A percentile compares a stretch with the other conserved stretches of the same genome.
phyloP scores from a whole-genome alignment of 2,888 invertebrate genomes.

The Apamea sordens region DNA sequence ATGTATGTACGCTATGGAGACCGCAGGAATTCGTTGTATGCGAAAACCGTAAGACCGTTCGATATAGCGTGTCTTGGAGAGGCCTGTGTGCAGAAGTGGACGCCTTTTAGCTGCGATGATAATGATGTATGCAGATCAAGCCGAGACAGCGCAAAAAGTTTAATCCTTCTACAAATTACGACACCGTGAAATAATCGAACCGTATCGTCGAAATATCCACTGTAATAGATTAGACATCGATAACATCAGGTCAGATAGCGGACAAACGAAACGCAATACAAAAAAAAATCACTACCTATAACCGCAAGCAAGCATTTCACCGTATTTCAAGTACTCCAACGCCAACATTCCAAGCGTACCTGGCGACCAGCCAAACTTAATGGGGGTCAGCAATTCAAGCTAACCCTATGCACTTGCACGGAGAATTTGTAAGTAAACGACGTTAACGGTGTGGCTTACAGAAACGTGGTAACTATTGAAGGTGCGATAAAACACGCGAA shows the following conservation, averaged over 20 bases:
- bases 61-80: not conserved
- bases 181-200: not conserved
- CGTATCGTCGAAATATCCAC: not conserved
- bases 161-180: not conserved
- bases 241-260: not conserved
- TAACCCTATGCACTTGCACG: conserved; percentile 40
- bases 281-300: not conserved
- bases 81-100: too few relatives aligned
- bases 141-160: too few relatives aligned
- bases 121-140: not conserved
- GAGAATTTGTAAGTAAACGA: conserved; percentile 52
- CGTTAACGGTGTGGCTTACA: conserved; percentile 49
- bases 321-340: conserved; percentile 11
- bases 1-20: not conserved
- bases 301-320: not conserved
- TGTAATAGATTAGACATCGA: conserved; percentile 11
- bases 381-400: conserved; percentile 20
- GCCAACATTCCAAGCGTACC: conserved; percentile 8
- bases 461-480: conserved; percentile 49
- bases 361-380: conserved; percentile 48
- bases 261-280: not conserved
- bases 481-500: conserved; percentile 54
- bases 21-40: not conserved
- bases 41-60: too few relatives aligned
- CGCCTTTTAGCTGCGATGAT: not conserved